Conservation (phyloP, 2,797 vertebrate genomes). For the Bucorvus abyssinicus region DNA sequence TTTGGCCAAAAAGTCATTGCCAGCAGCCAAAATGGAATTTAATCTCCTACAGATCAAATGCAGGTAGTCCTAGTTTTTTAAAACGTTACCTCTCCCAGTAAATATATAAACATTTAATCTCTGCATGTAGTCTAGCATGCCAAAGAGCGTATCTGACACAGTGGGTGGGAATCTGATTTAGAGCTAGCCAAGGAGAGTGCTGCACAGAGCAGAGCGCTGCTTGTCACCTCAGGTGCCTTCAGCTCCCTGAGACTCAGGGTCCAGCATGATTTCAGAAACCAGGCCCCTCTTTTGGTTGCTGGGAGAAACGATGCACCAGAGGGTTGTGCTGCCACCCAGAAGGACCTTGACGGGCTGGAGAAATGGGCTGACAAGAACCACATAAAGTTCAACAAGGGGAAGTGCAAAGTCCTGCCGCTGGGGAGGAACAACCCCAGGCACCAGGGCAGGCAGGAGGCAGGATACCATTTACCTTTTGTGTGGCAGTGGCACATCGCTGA, state of each 20-base stretch:
- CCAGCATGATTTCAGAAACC: neutral
- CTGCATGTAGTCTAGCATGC: neutral
- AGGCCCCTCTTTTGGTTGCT: neutral
- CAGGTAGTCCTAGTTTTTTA: neutral
- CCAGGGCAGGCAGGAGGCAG: fast-evolving
- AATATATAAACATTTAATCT: neutral
- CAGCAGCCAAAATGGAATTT: neutral
- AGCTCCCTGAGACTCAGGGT: neutral
- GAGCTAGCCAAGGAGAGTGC: neutral
- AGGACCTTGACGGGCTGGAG: neutral
- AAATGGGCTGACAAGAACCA: neutral
- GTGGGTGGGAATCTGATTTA: neutral
- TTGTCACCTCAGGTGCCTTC: neutral
- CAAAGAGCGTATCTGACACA: neutral
- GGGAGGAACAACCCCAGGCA: neutral
- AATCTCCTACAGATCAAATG: neutral
- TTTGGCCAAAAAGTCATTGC: neutral
- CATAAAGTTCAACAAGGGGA: neutral
- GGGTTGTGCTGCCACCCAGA: neutral
- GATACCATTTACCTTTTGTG: neutral
- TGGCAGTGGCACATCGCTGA: fast-evolving
- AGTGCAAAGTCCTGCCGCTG: fast-evolving
- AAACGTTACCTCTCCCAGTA: neutral
- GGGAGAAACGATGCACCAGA: neutral
- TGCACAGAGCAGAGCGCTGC: neutral